Base-by-base conservation (phyloP, 2,797 vertebrate genomes). In the Lagodon rhomboides region DNA sequence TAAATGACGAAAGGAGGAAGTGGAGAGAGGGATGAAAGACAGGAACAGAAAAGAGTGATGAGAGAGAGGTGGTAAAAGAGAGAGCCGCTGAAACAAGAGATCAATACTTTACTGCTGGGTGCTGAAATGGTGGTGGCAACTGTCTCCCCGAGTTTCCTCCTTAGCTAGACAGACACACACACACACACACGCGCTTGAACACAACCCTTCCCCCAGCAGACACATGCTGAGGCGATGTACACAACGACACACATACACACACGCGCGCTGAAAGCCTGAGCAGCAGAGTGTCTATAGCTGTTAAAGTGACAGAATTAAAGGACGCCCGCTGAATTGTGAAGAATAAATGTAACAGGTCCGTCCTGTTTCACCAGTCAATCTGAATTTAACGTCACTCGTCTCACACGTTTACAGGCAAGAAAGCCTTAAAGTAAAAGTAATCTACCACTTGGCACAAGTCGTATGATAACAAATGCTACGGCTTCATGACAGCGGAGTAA, bases 31-130 rank as follows among this genome's bases (percentile, higher is more conserved):
- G 60, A 62, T 62, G 60, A 78, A 77, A 68, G 73, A 80, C 30
- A 53, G 41, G 65, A 81, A 41, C 9, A 64, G 71, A 73, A 73
- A 49, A 76, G 82, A 84, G 62, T 76, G 79, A 85, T 77, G 71
- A 73, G 56, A 75, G 62, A 73, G 84, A 64, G 75, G 80, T 47
- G 61, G 68, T 75, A 77, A 80, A 73, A 80, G 73, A 85, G 79
- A 90, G 68, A 82, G 75, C 79, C 68, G 84, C 85, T 89, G 85
- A 85, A 90, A 87, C 70, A 82, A 62, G 76, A 79, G 85, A 93
- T 94, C 93, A 84, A 94, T 94, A 92, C 86, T 79, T 89, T 82
- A 79, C 85, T 86, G 90, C 83, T 85, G 77, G 79, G 75, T 90
- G 85, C 79, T 87, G 89, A 92, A 89, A 82, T 63, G 71, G 84